These are phyloP conservation scores for Drosophila saltans DNA, from an alignment of 1,140 invertebrate species.

Conservation along the genomic window DNA sequence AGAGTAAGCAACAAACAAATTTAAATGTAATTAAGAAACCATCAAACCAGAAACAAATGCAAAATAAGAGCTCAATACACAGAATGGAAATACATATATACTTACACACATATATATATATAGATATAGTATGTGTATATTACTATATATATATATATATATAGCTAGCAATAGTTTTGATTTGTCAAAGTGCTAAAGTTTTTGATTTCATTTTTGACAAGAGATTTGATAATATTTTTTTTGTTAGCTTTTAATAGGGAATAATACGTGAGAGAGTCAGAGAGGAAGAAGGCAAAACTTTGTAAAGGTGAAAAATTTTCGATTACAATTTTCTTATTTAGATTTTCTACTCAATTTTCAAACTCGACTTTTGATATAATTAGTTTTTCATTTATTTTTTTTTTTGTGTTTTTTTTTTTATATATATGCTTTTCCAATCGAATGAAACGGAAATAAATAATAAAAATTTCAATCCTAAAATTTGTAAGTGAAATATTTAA, in stretches of 20 bases:
- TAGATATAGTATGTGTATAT: background rate
- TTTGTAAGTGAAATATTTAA: constrained; percentile 39
- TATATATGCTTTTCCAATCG: constrained; percentile 53
- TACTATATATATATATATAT: background rate
- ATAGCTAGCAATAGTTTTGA: constrained; percentile 50
- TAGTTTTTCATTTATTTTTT: background rate
- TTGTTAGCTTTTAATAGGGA: constrained; percentile 72
- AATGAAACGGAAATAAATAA: constrained; percentile 43
- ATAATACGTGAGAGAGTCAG: background rate
- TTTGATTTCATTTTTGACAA: constrained; percentile 28
- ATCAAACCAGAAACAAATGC: constrained; percentile 32
- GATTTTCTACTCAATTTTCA: constrained; percentile 19
- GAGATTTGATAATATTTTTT: constrained; percentile 28
- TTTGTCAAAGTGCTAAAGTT: constrained; percentile 12
- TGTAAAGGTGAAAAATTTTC: constrained; percentile 41
- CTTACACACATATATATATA: background rate
- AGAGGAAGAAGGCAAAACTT: constrained; percentile 8
- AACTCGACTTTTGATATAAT: constrained; percentile 8
- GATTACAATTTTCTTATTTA: constrained; percentile 35
- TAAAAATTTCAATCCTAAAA: constrained; percentile 61
- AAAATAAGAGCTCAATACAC: constrained; percentile 28
- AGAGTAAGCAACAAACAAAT: constrained; percentile 62
- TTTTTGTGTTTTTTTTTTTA: constrained; percentile 47
- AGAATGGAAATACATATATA: constrained; percentile 5
- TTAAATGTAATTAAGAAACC: constrained; percentile 58